These are phyloP conservation scores for Marisa cornuarietis DNA, from an alignment of 1,140 invertebrate genomes.

Conservation along the genomic window DNA sequence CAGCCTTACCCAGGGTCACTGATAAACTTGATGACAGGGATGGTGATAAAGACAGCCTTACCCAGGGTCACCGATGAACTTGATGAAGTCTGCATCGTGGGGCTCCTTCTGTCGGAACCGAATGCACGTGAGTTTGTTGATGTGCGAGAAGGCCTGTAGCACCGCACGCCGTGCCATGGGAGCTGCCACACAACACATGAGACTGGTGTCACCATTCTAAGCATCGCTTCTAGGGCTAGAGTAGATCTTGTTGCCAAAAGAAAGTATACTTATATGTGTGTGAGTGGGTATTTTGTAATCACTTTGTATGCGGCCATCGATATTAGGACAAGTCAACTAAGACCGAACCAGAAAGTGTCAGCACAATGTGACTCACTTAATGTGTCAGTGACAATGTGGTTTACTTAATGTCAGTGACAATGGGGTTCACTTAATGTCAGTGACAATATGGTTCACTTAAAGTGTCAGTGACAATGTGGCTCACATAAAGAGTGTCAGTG, in stretches of 20 bases:
- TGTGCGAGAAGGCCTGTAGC: conserved; percentile 48
- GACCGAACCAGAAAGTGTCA: neutral
- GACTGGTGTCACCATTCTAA: neutral
- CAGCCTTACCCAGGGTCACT: neutral
- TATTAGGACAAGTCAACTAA: neutral
- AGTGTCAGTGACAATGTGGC: no score
- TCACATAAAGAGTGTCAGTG: no score
- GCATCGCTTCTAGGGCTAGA: neutral
- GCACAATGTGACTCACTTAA: neutral
- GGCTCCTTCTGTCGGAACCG: conserved; percentile 42
- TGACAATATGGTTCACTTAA: neutral
- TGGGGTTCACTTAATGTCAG: neutral
- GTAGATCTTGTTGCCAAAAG: neutral
- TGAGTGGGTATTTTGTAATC: no score
- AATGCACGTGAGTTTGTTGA: conserved; percentile 51
- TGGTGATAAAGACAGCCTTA: conserved; percentile 26
- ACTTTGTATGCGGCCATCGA: no score
- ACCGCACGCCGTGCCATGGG: conserved; percentile 33
- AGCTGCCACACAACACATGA: conserved; percentile 31
- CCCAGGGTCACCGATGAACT: conserved; percentile 59
- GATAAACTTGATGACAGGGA: no score
- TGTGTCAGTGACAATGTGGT: neutral
- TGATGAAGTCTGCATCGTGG: conserved; percentile 46
- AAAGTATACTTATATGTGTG: neutral
- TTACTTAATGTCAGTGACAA: neutral